A percentile compares a stretch with the other conserved stretches of the same genome.
Conservation (phyloP, 1,140 invertebrate genomes). For the Zaprionus vittiger region DNA sequence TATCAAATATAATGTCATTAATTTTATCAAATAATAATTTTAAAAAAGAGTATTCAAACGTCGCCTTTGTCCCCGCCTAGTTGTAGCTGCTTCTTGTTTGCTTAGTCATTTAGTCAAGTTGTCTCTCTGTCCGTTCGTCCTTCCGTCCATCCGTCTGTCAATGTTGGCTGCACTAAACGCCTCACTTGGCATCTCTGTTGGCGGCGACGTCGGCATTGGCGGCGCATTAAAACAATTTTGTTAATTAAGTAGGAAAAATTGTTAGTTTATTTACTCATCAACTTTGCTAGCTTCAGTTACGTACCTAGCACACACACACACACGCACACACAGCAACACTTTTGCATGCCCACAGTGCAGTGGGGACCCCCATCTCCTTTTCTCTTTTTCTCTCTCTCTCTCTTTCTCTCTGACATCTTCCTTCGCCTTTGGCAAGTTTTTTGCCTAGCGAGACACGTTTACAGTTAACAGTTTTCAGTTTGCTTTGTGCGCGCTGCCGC, state of each 20-base stretch:
- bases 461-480: slow-evolving; percentile 67
- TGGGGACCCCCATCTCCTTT: background rate
- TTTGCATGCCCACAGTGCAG: slow-evolving; percentile 11
- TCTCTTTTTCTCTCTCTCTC: background rate
- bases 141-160: slow-evolving; percentile 55
- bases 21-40: no score
- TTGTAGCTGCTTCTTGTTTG: slow-evolving; percentile 46
- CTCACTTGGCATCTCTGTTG: slow-evolving; percentile 56
- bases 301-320: slow-evolving; percentile 16
- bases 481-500: slow-evolving; percentile 55
- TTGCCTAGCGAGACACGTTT: slow-evolving; percentile 49
- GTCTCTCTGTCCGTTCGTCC: slow-evolving; percentile 21
- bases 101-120: slow-evolving; percentile 70
- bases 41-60: background rate
- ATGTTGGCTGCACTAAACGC: slow-evolving; percentile 65
- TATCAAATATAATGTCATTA: no score
- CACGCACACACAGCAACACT: slow-evolving; percentile 24
- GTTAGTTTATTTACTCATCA: slow-evolving; percentile 81
- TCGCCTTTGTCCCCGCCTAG: background rate
- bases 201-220: slow-evolving; percentile 14
- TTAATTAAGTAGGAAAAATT: slow-evolving; percentile 83
- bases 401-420: background rate
- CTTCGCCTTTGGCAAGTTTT: slow-evolving; percentile 56
- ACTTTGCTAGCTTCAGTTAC: slow-evolving; percentile 67
- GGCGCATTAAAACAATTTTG: slow-evolving; percentile 81